Evolutionary conservation across 1,140 invertebrate species (phyloP).

Genomic region (Pseudomyrmex sp.): DNA sequence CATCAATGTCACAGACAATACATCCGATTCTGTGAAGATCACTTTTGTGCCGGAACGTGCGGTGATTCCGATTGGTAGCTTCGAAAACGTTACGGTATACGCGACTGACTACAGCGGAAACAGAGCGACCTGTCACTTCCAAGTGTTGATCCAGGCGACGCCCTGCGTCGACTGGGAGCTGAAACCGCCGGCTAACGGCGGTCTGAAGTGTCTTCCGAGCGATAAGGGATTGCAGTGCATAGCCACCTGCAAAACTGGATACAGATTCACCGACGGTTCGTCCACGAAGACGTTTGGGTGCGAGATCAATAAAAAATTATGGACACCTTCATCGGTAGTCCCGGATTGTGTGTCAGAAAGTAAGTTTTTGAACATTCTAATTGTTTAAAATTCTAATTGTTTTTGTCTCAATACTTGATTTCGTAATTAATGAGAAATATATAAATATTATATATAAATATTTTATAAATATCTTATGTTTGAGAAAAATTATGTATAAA

Average conservation of each 20-base stretch:
- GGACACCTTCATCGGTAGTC: conserved; percentile 94
- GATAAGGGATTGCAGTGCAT: conserved; percentile 94
- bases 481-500: no score
- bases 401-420: no score
- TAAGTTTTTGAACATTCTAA: conserved; percentile 78
- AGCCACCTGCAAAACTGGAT: conserved; percentile 96
- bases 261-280: conserved; percentile 95
- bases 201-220: conserved; percentile 93
- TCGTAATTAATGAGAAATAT: no score
- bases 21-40: conserved; percentile 94
- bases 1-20: conserved; percentile 93
- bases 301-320: conserved; percentile 89
- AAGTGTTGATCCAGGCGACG: conserved; percentile 96
- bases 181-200: conserved; percentile 94
- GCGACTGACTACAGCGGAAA: conserved; percentile 96
- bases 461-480: no score
- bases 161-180: conserved; percentile 98
- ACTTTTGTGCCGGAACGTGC: conserved; percentile 94
- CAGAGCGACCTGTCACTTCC: conserved; percentile 96
- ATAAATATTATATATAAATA: no score
- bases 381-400: no score
- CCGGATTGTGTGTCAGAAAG: conserved; percentile 97
- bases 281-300: conserved; percentile 94
- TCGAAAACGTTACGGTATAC: conserved; percentile 97
- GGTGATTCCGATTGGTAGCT: conserved; percentile 94